These are phyloP conservation scores for Carassius auratus DNA, from an alignment of 2,113 vertebrate genomes.

Conservation along the genomic window DNA sequence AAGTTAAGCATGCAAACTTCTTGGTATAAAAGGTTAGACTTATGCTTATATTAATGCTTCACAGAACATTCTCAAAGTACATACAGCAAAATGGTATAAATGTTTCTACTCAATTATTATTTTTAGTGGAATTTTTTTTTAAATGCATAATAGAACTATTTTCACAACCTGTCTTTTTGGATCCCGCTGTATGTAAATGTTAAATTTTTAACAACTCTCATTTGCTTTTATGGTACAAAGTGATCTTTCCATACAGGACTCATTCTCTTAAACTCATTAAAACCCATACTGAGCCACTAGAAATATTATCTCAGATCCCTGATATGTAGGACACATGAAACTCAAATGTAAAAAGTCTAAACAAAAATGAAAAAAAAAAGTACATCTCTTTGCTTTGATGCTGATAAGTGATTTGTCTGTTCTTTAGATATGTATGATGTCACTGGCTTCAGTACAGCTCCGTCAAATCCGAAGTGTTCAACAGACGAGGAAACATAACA, in stretches of 20 bases:
- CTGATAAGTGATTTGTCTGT: constrained; percentile 6
- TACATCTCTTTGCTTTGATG: not conserved
- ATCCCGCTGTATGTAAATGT: not conserved
- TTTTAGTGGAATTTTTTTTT: not conserved
- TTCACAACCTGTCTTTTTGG: not conserved
- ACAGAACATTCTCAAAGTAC: not conserved
- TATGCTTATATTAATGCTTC: not conserved
- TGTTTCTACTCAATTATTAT: not conserved
- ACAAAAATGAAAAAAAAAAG: not conserved
- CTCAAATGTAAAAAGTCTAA: not conserved
- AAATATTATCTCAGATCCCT: not conserved
- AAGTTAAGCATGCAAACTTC: not conserved
- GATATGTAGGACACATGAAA: not conserved
- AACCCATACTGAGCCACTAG: not conserved
- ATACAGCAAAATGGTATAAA: not conserved
- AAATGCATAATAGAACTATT: not conserved
- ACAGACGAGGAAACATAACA: constrained; percentile 34
- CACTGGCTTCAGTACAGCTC: constrained; percentile 63
- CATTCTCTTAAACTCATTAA: not conserved
- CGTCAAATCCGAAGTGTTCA: constrained; percentile 59
- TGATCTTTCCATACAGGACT: not conserved
- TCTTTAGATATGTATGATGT: constrained; percentile 64
- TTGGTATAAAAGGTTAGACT: not conserved
- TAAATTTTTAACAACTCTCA: not conserved
- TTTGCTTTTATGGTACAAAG: not conserved